A percentile compares a stretch with the other conserved stretches of the same genome.
Conservation (phyloP, 1,140 invertebrate species). For the Melipona quadrifasciata region DNA sequence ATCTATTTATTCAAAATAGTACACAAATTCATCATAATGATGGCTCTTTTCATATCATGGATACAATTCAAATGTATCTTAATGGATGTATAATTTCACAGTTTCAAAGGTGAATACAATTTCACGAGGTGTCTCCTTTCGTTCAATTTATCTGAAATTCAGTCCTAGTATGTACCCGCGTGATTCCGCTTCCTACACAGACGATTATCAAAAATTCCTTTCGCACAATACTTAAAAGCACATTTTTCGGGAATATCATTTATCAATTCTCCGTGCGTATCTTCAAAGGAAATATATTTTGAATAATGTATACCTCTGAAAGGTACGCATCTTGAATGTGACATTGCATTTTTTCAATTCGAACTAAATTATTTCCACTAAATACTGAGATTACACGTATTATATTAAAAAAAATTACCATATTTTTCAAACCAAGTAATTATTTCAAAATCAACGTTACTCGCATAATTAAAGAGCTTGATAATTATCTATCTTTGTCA, state of each 20-base stretch:
- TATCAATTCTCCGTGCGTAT: constrained; percentile 2
- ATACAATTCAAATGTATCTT: background rate
- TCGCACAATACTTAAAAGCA: background rate
- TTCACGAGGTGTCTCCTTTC: background rate
- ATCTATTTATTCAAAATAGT: background rate
- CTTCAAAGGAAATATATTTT: constrained; percentile 17
- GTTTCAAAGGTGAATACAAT: constrained; percentile 2
- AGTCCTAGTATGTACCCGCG: background rate
- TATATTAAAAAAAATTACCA: no score
- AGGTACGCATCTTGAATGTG: background rate
- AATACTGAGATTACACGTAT: no score
- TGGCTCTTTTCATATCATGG: background rate
- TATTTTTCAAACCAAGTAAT: background rate
- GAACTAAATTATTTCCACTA: background rate
- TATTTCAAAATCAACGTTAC: background rate
- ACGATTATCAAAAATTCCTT: background rate
- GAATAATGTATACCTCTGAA: constrained; percentile 11
- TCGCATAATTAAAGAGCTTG: no score
- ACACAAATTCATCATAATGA: background rate
- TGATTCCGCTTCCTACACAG: background rate
- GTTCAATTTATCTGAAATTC: constrained; percentile 3
- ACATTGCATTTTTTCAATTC: background rate
- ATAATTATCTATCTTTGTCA: background rate
- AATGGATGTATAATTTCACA: background rate
- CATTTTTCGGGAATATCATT: background rate